Conservation (phyloP, 2,888 invertebrate species). For the Allacma fusca region DNA sequence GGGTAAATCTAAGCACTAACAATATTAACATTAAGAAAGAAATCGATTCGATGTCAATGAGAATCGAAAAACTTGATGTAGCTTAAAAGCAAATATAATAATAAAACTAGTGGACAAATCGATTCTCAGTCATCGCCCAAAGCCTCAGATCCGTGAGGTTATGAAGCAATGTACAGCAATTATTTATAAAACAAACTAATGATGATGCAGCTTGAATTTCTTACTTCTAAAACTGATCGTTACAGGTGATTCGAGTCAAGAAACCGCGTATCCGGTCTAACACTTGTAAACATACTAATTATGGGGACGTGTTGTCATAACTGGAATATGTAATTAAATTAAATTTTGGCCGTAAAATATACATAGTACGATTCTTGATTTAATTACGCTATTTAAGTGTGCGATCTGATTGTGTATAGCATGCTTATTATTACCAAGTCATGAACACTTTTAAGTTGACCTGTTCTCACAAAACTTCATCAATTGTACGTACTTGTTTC, state of each 20-base stretch:
- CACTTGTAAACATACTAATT: too few species aligned
- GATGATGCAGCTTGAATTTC: conserved; percentile 7
- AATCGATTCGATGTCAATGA: conserved; percentile 60
- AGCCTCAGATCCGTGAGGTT: not conserved
- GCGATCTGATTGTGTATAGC: not conserved
- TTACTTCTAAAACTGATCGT: not conserved
- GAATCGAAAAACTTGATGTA: conserved; percentile 59
- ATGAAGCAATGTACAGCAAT: conserved; percentile 16
- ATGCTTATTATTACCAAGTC: conserved; percentile 13
- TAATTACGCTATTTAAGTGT: not conserved
- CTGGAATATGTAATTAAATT: not conserved
- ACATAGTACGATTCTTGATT: not conserved
- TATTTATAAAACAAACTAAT: conserved; percentile 13
- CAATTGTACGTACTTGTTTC: conserved; percentile 7
- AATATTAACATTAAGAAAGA: conserved; percentile 56
- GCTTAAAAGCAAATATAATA: conserved; percentile 46
- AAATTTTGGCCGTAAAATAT: not conserved
- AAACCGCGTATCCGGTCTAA: not conserved
- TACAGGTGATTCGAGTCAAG: not conserved
- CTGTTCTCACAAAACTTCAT: not conserved
- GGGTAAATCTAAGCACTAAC: conserved; percentile 25
- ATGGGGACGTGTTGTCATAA: too few species aligned
- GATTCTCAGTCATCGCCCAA: conserved; percentile 12
- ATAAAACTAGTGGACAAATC: conserved; percentile 10
- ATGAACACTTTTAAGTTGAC: not conserved